Percentiles rank a stretch among this genome's conserved stretches.
Conservation (phyloP, 92 coral and sea anemone species). For the Chrysogorgia sp. region DNA sequence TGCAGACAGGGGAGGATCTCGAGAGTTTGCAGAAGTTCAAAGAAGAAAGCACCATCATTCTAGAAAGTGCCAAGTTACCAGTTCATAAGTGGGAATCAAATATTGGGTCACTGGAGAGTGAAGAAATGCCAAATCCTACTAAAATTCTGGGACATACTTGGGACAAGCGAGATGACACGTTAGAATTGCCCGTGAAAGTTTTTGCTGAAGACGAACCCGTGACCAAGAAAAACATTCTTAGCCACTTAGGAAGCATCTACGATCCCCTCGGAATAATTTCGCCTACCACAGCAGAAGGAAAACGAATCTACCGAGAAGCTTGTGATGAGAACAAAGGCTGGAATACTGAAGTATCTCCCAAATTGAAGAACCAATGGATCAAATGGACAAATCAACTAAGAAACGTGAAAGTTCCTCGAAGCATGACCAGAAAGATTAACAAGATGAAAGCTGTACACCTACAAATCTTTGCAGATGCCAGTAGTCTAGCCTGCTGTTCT, state of each 20-base stretch:
- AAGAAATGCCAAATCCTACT: slow-evolving; percentile 44
- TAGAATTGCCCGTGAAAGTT: slow-evolving; percentile 5
- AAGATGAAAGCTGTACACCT: background rate
- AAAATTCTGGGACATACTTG: slow-evolving; percentile 34
- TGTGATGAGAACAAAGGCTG: too few relatives aligned
- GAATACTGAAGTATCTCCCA: too few relatives aligned
- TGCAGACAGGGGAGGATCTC: slow-evolving; percentile 48
- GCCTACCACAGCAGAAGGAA: too few relatives aligned
- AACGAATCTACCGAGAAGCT: too few relatives aligned
- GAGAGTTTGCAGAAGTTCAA: slow-evolving; percentile 40
- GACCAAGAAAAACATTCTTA: slow-evolving; percentile 9
- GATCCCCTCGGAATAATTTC: too few relatives aligned
- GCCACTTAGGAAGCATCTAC: background rate
- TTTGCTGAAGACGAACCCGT: slow-evolving; percentile 13
- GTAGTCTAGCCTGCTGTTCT: slow-evolving; percentile 21
- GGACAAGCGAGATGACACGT: slow-evolving; percentile 37
- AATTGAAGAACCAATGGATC: too few relatives aligned
- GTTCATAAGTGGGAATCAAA: slow-evolving; percentile 46
- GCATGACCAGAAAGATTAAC: too few relatives aligned
- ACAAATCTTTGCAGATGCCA: slow-evolving; percentile 35
- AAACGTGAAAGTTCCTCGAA: too few relatives aligned
- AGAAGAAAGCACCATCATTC: background rate
- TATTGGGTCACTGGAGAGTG: slow-evolving; percentile 14
- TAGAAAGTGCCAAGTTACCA: slow-evolving; percentile 10
- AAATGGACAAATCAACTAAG: too few relatives aligned